phyloP scores from a whole-genome alignment of 2,113 vertebrate species.

The Colistium nudipinnis region DNA sequence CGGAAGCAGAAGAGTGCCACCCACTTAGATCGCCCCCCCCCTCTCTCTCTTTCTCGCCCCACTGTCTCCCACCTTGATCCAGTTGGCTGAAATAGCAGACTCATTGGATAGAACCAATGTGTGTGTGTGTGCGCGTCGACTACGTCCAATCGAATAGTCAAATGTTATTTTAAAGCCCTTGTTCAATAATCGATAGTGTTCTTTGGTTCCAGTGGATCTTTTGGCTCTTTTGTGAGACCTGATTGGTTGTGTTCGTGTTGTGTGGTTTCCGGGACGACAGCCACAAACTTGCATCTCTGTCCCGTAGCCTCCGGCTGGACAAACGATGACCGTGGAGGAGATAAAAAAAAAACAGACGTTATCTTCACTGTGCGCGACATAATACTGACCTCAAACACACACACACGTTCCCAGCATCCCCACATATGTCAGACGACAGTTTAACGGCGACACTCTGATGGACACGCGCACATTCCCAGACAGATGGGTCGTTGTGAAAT shows the following conservation, averaged over 20 bases:
- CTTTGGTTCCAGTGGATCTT: no score
- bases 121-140: constrained; percentile 15
- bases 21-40: constrained; percentile 59
- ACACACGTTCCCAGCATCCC: neutral
- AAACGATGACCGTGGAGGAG: neutral
- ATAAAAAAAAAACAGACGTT: constrained; percentile 24
- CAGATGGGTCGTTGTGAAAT: constrained; percentile 60
- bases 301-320: neutral
- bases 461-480: neutral
- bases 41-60: constrained; percentile 9
- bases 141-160: constrained; percentile 19
- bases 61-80: constrained; percentile 70
- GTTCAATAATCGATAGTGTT: no score
- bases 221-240: no score
- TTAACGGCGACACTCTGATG: neutral
- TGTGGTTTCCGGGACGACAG: neutral
- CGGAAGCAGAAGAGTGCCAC: constrained; percentile 67
- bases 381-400: constrained; percentile 3
- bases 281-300: neutral
- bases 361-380: constrained; percentile 13
- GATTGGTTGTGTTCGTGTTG: neutral
- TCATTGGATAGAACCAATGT: constrained; percentile 70
- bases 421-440: constrained; percentile 6
- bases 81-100: constrained; percentile 62
- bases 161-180: neutral